Conservation (phyloP, 2,113 vertebrate species). For the Scartelaos histophorus region DNA sequence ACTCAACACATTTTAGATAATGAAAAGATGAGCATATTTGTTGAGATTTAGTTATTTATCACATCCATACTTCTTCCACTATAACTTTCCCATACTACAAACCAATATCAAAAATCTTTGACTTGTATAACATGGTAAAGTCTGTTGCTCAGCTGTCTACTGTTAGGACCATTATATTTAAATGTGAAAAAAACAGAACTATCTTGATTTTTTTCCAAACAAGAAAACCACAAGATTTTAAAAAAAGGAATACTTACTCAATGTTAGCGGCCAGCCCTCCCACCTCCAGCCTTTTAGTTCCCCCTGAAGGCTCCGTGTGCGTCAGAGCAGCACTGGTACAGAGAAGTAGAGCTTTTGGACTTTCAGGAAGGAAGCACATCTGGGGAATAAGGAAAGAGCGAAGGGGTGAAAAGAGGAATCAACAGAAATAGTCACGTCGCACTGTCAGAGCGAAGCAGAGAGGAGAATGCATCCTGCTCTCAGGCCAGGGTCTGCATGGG, state of each 20-base stretch:
- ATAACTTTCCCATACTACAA: neutral
- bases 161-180: constrained; percentile 24
- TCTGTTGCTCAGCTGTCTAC: neutral
- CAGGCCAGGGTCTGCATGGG: neutral
- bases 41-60: too few species aligned
- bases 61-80: too few species aligned
- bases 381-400: constrained; percentile 73
- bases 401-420: constrained; percentile 74
- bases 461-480: constrained; percentile 47
- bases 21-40: too few species aligned
- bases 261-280: constrained; percentile 61
- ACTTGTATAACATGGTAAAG: neutral
- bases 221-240: constrained; percentile 68
- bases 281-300: constrained; percentile 54
- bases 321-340: constrained; percentile 70
- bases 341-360: constrained; percentile 72
- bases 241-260: constrained; percentile 74
- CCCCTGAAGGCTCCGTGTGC: constrained; percentile 61
- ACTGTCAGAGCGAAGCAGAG: constrained; percentile 46
- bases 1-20: too few species aligned
- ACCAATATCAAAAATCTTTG: neutral
- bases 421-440: constrained; percentile 65
- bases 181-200: constrained; percentile 56
- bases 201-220: constrained; percentile 55
- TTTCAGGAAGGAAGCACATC: constrained; percentile 79